These are phyloP conservation scores for Sinonovacula constricta DNA, from an alignment of 1,140 invertebrate genomes.

Conservation along the genomic window DNA sequence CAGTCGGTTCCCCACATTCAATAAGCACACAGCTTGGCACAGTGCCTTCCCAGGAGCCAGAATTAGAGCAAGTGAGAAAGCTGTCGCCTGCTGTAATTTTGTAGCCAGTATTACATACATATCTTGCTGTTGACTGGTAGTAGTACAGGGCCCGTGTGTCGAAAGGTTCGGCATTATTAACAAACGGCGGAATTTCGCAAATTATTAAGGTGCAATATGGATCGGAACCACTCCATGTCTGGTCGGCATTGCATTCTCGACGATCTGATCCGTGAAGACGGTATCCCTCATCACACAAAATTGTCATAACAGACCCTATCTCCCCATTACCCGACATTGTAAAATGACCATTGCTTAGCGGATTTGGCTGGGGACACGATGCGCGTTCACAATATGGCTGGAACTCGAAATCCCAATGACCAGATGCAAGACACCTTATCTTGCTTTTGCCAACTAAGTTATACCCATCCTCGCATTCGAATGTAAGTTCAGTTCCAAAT, in stretches of 20 bases:
- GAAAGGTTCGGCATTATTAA: slow-evolving; percentile 42
- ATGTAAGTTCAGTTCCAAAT: slow-evolving; percentile 55
- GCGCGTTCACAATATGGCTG: slow-evolving; percentile 40
- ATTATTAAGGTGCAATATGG: slow-evolving; percentile 55
- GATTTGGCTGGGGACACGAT: slow-evolving; percentile 34
- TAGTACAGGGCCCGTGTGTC: slow-evolving; percentile 26
- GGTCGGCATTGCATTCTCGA: slow-evolving; percentile 33
- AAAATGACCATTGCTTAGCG: slow-evolving; percentile 43
- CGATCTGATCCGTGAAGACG: slow-evolving; percentile 29
- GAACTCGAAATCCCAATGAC: slow-evolving; percentile 52
- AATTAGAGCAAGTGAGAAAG: slow-evolving; percentile 17
- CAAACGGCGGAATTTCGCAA: slow-evolving; percentile 50
- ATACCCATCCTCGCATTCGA: slow-evolving; percentile 72
- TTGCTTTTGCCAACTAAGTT: slow-evolving; percentile 60
- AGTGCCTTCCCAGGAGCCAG: slow-evolving; percentile 82
- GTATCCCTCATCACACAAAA: slow-evolving; percentile 55
- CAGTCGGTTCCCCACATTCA: slow-evolving; percentile 16
- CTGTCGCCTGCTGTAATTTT: slow-evolving; percentile 35
- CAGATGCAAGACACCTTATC: slow-evolving; percentile 56
- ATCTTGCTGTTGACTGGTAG: slow-evolving; percentile 46
- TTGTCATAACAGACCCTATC: slow-evolving; percentile 23
- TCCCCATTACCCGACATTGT: neutral
- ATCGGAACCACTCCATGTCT: slow-evolving; percentile 47
- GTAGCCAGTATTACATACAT: slow-evolving; percentile 60
- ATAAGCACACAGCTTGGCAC: slow-evolving; percentile 79